Evolutionary conservation across 2,888 invertebrate genomes (phyloP), one percentile per base, ranked within the genome.

Genomic region (Isotomurus palustris): DNA sequence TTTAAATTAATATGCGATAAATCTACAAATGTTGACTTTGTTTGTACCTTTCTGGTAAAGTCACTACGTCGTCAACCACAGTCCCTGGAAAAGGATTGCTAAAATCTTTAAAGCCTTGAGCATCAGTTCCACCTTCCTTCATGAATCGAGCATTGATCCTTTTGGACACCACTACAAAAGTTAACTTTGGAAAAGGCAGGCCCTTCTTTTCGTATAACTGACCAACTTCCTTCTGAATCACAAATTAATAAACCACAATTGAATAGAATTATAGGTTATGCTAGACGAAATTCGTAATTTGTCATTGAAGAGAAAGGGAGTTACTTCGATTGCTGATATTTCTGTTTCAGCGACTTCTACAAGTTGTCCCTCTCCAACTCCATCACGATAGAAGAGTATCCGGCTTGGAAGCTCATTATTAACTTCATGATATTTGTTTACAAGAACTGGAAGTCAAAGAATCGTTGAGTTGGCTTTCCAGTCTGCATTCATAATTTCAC

Each of bases 341-440:
- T 96, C 96, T 72, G 86, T 87, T 2, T 85, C 79, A 12, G 79
- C 75, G 3, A 89, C 82, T 0, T 82, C 73, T 3, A 83, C 80
- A 17, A 96, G 73, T 72, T 92, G 86, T 0, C 94, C 92, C 73
- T 95, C 93, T 2, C 92, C 87, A 0, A 96, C 91, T 32, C 96
- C 96, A 76, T 96, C 96, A 58, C 95, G 82, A 76, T 84, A 95
- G 40, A 96, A 83, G 8, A 96, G 81, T 29, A 96, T 86, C 67
- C 83, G 83, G 0, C 84, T 83, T 0, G 95, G 96, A 60, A 86
- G 82, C 0, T 28, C n/a, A 4, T 3, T 4, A 22, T 47, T 47
- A 4, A 47, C 17, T n/a, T 47, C 28, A n/a, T 29, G 4, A 27
- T 47, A 47, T 24, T 29, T 12, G 5, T 3, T 12, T 3, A 47